Base-by-base conservation (phyloP, 2,888 invertebrate genomes). In the Diachrysia chrysitis region DNA sequence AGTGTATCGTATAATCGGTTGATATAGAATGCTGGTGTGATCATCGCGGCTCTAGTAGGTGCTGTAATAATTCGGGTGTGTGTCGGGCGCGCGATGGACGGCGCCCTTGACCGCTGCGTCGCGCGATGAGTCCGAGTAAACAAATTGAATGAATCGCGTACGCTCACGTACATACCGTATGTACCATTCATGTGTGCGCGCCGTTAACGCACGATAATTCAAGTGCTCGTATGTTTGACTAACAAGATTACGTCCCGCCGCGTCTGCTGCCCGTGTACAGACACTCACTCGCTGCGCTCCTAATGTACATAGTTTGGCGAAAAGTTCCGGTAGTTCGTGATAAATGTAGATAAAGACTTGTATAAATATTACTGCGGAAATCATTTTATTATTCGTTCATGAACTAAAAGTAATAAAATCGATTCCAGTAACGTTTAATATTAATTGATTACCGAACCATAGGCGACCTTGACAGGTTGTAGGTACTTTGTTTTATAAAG, bases 131-230 rank as follows among this genome's bases (percentile, higher is more conserved):
- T 83, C 83, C 87, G 91, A 85, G 92, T 93, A 92, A 93, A 93
- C 93, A 92, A 92, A 92, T 94, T 95, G 94, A 94, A 95, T 95
- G 94, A 92, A 92, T 89, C 90, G 94, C 93, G 93, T 93, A 93
- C 92, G 89, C 89, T 89, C 89, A 88, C 89, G 89, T 89, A 89
- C 87, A 85, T 88, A 85, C 68, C 72, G 81, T 87, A 87, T 86
- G 88, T 86, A 90, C 92, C 94, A 95, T 95, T 95, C 94, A 94
- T 93, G 91, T 93, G 93, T 90, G 90, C 86, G 85, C 82, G 89
- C 90, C 90, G 92, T 90, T 90, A 91, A 91, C 90, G 90, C 91
- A 90, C 89, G 92, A 92, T 91, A 91, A 91, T 89, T 92, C 92
- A 89, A 91, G 88, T 86, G 88, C 85, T 87, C 88, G 87, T 85